phyloP scores from a whole-genome alignment of 2,113 vertebrate genomes.

The Sylvilagus bachmani region DNA sequence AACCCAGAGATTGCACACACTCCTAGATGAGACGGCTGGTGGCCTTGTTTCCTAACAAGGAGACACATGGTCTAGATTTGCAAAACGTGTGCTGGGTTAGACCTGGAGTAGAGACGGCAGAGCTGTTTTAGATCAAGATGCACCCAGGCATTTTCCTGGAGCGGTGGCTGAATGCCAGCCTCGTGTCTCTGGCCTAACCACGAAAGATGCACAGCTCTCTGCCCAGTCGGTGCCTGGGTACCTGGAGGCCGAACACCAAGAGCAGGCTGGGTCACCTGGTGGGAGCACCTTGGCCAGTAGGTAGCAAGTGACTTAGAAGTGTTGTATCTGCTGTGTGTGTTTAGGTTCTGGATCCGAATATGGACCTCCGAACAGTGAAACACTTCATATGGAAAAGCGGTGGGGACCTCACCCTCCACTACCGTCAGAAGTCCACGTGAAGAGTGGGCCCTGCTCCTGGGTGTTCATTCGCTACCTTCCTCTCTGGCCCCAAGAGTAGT shows the following conservation, averaged over 20 bases:
- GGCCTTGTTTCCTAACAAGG: neutral
- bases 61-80: neutral
- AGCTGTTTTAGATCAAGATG: neutral
- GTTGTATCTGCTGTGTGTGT: neutral
- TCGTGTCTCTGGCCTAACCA: neutral
- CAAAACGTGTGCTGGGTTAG: neutral
- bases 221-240: fast-evolving
- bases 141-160: neutral
- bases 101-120: neutral
- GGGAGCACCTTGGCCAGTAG: neutral
- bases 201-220: too few species aligned
- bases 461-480: slow-evolving; percentile 81
- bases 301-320: neutral
- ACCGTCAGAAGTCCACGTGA: slow-evolving; percentile 95
- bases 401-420: slow-evolving; percentile 98
- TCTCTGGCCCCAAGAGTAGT: slow-evolving; percentile 87
- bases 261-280: neutral
- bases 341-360: slow-evolving; percentile 98
- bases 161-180: neutral
- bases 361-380: slow-evolving; percentile 97
- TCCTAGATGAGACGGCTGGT: neutral
- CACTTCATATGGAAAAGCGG: slow-evolving; percentile 99
- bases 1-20: neutral
- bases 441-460: slow-evolving; percentile 60
- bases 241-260: neutral